Base-by-base conservation (phyloP, 2,113 vertebrate species). In the Channa argus region DNA sequence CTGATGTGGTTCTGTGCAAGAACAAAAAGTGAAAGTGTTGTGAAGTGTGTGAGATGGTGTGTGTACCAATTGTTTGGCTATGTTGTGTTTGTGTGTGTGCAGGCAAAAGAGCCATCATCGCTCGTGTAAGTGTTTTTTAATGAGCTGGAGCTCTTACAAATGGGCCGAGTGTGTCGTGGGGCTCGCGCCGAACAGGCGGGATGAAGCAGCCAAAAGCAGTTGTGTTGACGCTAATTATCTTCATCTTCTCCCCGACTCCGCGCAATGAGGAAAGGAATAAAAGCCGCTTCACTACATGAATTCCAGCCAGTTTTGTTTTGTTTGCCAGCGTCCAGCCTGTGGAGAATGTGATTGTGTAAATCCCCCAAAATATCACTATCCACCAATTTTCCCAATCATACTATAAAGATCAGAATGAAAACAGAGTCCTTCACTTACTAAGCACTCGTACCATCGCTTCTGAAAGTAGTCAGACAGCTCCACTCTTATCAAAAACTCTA, bases 101-200 rank as follows among this genome's bases (percentile, higher is more conserved):
- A 54, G 58, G 72, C 55, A 64, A 76, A 79, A 82, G 75, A 82
- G 80, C 72, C 80, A 46, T 77, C 68, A 49, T 10, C 53, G 63
- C n/a, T 44, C 38, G 71, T 76, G 76, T 62, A 83, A 86, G 84
- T 86, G 80, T 68, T 80, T 76, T 76, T 69, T 86, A 86, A 86
- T 83, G 84, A 86, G 84, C 80, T 77, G 79, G 71, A 83, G 79
- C 80, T 73, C 72, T 14, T 77, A 76, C 76, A 83, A 76, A 76
- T 80, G 58, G 68, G 76, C 63, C 13, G 74, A 71, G 79, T 78
- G 66, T 67, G 74, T 71, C 34, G 36, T 2, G 66, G 4, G 49
- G 72, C 75, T 79, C 70, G 14, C 44, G 62, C 55, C 38, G 83
- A 81, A 74, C 70, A 68, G 81, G 55, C 46, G 7, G 71, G 37